phyloP scores from a whole-genome alignment of 2,797 vertebrate genomes.

The Myotis myotis region DNA sequence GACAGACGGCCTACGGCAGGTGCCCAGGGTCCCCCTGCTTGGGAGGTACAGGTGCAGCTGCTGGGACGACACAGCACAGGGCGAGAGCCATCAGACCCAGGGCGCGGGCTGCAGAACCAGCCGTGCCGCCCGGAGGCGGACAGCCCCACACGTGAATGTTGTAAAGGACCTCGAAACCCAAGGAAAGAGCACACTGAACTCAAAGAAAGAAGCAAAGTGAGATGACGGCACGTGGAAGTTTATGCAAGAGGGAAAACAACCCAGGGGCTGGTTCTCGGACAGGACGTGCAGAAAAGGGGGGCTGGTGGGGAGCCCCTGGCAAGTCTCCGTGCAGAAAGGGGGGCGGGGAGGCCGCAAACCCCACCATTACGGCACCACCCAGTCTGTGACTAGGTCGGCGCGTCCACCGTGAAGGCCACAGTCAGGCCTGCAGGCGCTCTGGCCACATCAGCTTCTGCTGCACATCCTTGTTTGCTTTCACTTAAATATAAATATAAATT shows the following conservation, averaged over 20 bases:
- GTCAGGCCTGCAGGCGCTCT: accelerated
- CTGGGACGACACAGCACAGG: no score
- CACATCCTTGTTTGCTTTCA: accelerated
- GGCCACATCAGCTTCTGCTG: accelerated
- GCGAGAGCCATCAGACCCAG: no score
- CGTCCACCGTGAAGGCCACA: accelerated
- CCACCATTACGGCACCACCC: accelerated
- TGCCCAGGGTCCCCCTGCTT: no score
- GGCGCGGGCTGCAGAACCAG: accelerated
- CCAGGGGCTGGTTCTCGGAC: no score
- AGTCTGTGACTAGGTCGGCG: accelerated
- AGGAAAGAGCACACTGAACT: neutral
- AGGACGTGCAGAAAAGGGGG: no score
- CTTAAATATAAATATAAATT: no score
- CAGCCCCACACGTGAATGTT: accelerated
- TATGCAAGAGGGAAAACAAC: no score
- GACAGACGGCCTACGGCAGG: no score
- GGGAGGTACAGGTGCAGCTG: no score
- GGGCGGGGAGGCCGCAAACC: no score
- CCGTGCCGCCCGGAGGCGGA: accelerated
- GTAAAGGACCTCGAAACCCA: neutral
- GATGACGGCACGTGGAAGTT: accelerated
- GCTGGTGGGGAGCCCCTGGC: no score
- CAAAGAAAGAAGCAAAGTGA: neutral
- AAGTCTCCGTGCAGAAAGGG: neutral